Conservation (phyloP, 92 coral and sea anemone species). For the Siderastrea radians region DNA sequence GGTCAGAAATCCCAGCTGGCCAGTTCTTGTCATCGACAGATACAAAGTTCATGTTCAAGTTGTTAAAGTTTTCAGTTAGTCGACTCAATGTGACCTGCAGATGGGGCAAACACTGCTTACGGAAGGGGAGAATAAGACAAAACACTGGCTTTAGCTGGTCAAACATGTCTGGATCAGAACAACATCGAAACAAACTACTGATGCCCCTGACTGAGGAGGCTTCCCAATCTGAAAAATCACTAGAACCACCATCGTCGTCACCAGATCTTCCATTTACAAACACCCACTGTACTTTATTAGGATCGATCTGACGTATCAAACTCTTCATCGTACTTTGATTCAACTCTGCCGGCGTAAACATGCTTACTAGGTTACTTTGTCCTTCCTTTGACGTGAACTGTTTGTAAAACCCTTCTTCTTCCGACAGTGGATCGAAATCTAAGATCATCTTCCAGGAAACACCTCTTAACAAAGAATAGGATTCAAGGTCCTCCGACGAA, state of each 20-base stretch:
- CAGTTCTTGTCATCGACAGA: conserved; percentile 42
- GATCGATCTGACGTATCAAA: conserved; percentile 79
- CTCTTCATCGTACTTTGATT: conserved; percentile 46
- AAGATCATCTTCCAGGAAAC: conserved; percentile 95
- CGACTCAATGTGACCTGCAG: conserved; percentile 75
- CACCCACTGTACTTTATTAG: conserved; percentile 83
- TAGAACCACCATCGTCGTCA: conserved; percentile 70
- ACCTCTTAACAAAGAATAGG: conserved; percentile 68
- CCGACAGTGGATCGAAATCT: conserved; percentile 87
- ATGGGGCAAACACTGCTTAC: conserved; percentile 38
- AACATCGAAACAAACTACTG: conserved; percentile 76
- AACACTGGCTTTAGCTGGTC: conserved; percentile 85
- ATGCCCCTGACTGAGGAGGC: conserved; percentile 68
- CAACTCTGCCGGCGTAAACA: conserved; percentile 85
- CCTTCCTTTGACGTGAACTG: conserved; percentile 67
- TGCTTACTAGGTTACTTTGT: conserved; percentile 64
- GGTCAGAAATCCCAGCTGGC: conserved; percentile 18
- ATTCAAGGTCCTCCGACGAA: conserved; percentile 58
- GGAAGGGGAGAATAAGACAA: conserved; percentile 82
- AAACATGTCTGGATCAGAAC: conserved; percentile 86
- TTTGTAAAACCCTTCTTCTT: conserved; percentile 82
- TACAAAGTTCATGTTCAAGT: conserved; percentile 64
- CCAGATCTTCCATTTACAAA: conserved; percentile 86
- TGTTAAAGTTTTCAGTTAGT: conserved; percentile 78
- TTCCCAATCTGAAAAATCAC: conserved; percentile 73